Conservation (phyloP, 2,113 vertebrate species). For the Ptilorrhoa leucosticta region DNA sequence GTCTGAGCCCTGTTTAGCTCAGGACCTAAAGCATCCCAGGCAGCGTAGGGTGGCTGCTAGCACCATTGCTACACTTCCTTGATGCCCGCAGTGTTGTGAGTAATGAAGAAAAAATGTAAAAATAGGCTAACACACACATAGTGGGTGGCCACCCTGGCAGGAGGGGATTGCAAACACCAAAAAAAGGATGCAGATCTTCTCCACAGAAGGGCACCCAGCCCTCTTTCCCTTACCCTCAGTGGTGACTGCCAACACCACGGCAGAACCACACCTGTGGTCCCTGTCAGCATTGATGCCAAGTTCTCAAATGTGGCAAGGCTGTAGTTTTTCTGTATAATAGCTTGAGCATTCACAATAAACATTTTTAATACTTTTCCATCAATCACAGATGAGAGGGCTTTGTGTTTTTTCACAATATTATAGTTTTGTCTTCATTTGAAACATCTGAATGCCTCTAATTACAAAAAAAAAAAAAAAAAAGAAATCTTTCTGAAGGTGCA, state of each 20-base stretch:
- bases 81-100: not conserved
- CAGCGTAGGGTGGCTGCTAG: not conserved
- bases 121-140: not conserved
- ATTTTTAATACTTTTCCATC: constrained; percentile 19
- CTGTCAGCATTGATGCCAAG: accelerated
- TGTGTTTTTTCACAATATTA: constrained; percentile 40
- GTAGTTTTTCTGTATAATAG: not conserved
- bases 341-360: not conserved
- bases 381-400: constrained; percentile 1
- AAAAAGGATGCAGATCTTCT: not conserved
- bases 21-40: not conserved
- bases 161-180: accelerated
- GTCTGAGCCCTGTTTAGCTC: not conserved
- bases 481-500: not conserved
- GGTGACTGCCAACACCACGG: not conserved
- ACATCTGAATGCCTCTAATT: constrained; percentile 47
- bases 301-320: not conserved
- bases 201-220: not conserved
- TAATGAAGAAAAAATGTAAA: not conserved
- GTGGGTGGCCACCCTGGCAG: not conserved
- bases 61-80: not conserved
- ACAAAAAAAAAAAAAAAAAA: not conserved
- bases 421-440: constrained; percentile 45
- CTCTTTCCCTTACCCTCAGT: not conserved
- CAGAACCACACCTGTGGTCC: not conserved